Conservation (phyloP, 2,113 vertebrate genomes). For the Cisticola juncidis region DNA sequence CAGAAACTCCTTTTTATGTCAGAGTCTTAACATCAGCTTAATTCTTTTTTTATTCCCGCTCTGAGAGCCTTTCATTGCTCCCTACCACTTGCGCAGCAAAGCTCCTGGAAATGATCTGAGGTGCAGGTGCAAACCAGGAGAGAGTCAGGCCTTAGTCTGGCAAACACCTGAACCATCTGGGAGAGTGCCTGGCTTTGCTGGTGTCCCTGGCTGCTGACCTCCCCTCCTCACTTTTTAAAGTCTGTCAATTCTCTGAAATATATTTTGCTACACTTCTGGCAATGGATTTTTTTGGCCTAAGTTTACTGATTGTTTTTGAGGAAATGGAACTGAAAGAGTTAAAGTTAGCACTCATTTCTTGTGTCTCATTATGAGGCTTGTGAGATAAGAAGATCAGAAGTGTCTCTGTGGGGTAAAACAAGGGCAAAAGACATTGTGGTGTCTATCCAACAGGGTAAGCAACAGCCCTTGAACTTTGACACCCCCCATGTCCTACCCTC, state of each 20-base stretch:
- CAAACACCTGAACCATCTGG: background rate
- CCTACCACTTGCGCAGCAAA: background rate
- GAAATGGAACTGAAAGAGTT: background rate
- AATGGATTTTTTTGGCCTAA: background rate
- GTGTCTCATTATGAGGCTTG: background rate
- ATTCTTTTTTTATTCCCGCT: background rate
- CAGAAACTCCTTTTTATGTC: background rate
- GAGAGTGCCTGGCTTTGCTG: background rate
- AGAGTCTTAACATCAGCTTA: background rate
- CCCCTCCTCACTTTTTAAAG: background rate
- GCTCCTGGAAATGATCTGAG: background rate
- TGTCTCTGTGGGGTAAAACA: background rate
- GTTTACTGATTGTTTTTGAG: background rate
- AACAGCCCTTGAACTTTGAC: background rate
- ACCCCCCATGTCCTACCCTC: background rate
- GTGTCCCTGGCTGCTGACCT: background rate
- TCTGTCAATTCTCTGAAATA: background rate
- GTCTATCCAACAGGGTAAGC: background rate
- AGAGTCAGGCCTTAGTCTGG: background rate
- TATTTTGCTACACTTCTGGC: background rate
- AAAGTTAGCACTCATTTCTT: background rate
- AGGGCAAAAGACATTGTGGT: background rate
- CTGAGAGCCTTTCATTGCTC: background rate
- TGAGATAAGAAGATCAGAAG: background rate
- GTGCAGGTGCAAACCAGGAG: background rate